Percentiles rank a stretch among this genome's conserved stretches.
Conservation (phyloP, 2,113 vertebrate species). For the Ivindomyrus marchei region DNA sequence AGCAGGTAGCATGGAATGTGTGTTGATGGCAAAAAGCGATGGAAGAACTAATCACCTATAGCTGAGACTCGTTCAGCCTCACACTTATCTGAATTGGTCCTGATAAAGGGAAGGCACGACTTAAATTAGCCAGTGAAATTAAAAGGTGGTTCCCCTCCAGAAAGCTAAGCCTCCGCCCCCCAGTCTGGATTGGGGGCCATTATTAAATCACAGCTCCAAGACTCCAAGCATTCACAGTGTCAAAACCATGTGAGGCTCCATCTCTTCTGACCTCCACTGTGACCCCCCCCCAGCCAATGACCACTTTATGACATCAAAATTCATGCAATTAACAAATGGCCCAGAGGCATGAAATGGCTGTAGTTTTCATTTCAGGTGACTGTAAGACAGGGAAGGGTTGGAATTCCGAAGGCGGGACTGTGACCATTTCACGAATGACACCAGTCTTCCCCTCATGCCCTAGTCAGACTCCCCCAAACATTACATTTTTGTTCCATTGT, state of each 20-base stretch:
- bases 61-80: neutral
- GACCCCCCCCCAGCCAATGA: slow-evolving; percentile 36
- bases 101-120: neutral
- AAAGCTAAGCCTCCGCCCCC: slow-evolving; percentile 19
- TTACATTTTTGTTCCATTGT: neutral
- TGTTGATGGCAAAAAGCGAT: slow-evolving; percentile 18
- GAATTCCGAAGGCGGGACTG: neutral
- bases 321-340: slow-evolving; percentile 15
- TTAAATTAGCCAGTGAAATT: slow-evolving; percentile 21
- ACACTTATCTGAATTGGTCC: slow-evolving; percentile 19
- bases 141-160: slow-evolving; percentile 24
- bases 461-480: neutral
- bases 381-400: neutral
- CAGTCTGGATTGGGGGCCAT: slow-evolving; percentile 30
- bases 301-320: slow-evolving; percentile 50
- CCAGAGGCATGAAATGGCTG: slow-evolving; percentile 11
- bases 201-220: slow-evolving; percentile 28
- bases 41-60: neutral
- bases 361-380: neutral
- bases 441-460: neutral
- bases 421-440: neutral
- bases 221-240: slow-evolving; percentile 15
- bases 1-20: neutral
- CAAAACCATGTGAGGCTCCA: slow-evolving; percentile 41
- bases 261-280: slow-evolving; percentile 51